Evolutionary conservation across 2,797 vertebrate species (phyloP), one percentile per base, ranked within the genome.

Genomic region (Macroramphosus scolopax): DNA sequence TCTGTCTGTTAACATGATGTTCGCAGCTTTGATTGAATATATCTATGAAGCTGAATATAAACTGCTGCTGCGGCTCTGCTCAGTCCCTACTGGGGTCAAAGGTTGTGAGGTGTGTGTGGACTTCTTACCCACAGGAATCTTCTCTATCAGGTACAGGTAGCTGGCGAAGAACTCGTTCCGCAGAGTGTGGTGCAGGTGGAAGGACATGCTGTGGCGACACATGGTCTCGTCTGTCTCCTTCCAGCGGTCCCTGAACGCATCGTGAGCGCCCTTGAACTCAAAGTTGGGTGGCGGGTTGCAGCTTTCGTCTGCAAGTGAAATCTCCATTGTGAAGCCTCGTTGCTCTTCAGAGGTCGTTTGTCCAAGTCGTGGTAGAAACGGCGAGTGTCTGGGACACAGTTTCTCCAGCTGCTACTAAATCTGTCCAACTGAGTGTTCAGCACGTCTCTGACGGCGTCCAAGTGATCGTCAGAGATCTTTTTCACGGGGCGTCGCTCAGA

Each of bases 181-280:
- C 57, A 98, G 88, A 0, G 93, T 86, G 65, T 85, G 94, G 66
- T 94, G 93, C 68, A 98, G 86, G 60, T 94, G 74, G 44, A 98
- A 95, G 64, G 94, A 95, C 94, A 94, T 95, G 66, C 95, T 97
- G 73, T 97, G 92, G 50, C 91, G 90, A 58, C 95, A 95, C 79
- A 98, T 90, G 5, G 91, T 88, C 54, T 91, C 88, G 0, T 97
- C 94, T 0, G 94, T 95, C 68, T 89, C 87, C 32, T 91, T 89
- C 94, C 95, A 96, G 67, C 92, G 92, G 0, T 92, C 90, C 49
- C 81, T 87, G 68, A 96, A 93, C 1, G 93, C 95, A 59, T 92
- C 89, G 73, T 98, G 94, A 5, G 93, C 93, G 11, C 80, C 91
- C 47, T 89, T 87, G 50, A 89, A 89, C 2, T 91, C 91, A 68